These are phyloP conservation scores for Mythimna vitellina DNA, from an alignment of 2,888 invertebrate genomes.

Conservation along the genomic window DNA sequence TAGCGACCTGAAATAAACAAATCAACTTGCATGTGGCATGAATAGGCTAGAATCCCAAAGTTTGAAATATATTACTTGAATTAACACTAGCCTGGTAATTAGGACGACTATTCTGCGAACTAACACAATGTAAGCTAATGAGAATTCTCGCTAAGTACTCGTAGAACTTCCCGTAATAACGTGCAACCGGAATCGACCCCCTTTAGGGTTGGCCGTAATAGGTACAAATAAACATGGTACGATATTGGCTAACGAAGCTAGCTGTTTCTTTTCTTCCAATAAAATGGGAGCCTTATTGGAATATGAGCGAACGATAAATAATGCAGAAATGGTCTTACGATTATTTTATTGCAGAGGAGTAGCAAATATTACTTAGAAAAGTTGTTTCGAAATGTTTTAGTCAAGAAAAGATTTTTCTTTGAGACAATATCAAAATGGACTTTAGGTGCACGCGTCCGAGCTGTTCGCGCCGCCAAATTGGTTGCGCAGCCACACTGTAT, in stretches of 20 bases:
- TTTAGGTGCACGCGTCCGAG: too few relatives aligned
- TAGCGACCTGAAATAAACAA: slow-evolving; percentile 11
- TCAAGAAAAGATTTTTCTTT: background rate
- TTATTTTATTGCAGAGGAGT: slow-evolving; percentile 14
- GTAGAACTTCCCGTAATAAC: slow-evolving; percentile 15
- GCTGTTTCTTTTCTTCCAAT: slow-evolving; percentile 16
- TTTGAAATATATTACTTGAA: slow-evolving; percentile 30
- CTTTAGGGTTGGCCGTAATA: slow-evolving; percentile 10
- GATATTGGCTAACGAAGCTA: slow-evolving; percentile 31
- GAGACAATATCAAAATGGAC: too few relatives aligned
- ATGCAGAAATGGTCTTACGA: slow-evolving; percentile 5
- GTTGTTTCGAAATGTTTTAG: background rate
- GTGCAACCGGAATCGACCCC: slow-evolving; percentile 17
- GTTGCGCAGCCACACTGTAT: too few relatives aligned
- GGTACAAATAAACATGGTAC: slow-evolving; percentile 27
- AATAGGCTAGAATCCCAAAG: slow-evolving; percentile 23
- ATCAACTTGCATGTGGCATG: slow-evolving; percentile 1
- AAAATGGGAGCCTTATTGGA: slow-evolving; percentile 15
- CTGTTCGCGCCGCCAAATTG: too few relatives aligned
- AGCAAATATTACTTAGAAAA: background rate
- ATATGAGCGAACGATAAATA: slow-evolving; percentile 25
- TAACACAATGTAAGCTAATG: slow-evolving; percentile 21
- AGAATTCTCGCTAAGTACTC: slow-evolving; percentile 7
- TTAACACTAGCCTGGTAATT: slow-evolving; percentile 21
- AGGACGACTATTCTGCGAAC: slow-evolving; percentile 5